These are phyloP conservation scores for Ceyx melanurus DNA, from an alignment of 2,113 vertebrate genomes.

Conservation along the genomic window DNA sequence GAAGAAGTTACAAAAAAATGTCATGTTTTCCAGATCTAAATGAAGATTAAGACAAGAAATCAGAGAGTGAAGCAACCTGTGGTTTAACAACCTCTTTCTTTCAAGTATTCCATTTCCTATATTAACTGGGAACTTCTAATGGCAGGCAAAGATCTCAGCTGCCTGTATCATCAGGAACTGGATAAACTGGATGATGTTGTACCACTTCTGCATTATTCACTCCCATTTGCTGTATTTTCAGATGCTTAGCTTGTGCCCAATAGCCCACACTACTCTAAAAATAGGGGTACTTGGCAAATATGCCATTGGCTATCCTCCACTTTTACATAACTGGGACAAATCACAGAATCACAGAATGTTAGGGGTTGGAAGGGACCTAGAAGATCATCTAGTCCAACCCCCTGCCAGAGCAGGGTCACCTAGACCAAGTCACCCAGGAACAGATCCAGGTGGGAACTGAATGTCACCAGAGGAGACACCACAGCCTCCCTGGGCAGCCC, in stretches of 20 bases:
- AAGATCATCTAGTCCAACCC: too few species aligned
- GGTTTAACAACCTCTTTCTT: not conserved
- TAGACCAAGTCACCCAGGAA: too few species aligned
- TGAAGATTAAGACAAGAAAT: slow-evolving; percentile 8
- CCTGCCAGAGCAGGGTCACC: too few species aligned
- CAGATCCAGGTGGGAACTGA: too few species aligned
- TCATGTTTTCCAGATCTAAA: not conserved
- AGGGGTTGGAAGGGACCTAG: too few species aligned
- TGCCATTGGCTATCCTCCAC: not conserved
- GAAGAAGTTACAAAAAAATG: not conserved
- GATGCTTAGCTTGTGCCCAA: not conserved
- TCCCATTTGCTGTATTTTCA: not conserved
- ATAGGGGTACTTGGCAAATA: slow-evolving; percentile 9
- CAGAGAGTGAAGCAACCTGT: not conserved
- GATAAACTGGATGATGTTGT: not conserved
- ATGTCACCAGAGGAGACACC: too few species aligned
- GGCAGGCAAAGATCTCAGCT: not conserved
- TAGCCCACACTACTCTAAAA: slow-evolving; percentile 18
- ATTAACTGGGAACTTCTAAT: not conserved
- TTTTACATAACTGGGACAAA: not conserved
- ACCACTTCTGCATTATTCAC: not conserved
- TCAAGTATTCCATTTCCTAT: not conserved
- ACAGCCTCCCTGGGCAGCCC: too few species aligned
- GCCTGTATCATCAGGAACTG: not conserved
- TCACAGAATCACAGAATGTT: too few species aligned